Evolutionary conservation across 2,113 vertebrate genomes (phyloP), one percentile per base, ranked within the genome.

Genomic region (Turdus rufiventris): DNA sequence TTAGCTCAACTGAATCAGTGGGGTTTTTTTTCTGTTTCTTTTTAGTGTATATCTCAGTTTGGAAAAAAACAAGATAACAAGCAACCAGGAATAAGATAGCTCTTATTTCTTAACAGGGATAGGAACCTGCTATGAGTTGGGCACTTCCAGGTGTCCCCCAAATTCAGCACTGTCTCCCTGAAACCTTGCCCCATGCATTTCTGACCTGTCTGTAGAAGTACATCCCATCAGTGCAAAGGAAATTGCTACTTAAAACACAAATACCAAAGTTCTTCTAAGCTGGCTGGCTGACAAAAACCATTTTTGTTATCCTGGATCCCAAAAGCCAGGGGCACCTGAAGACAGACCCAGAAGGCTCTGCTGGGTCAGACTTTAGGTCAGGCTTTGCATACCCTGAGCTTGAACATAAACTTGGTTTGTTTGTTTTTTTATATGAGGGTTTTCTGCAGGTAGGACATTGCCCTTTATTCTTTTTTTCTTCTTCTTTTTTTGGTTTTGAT

Each of bases 401-500:
- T 62, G 65, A 66, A 65, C 2, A 2, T 17, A 3, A 56, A 50
- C 10, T 71, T 28, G 18, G 14, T 33, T 63, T 6, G 1, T 62
- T 79, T 58, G 8, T 12, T 57, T 48, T 48, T 79, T 61, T 67
- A 50, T 1, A 0, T 38, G 3, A 71, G 3, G 8, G 13, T 29
- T 87, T 91, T 68, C 8, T 71, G 11, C 9, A 7, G 18, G 10
- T 25, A 56, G 7, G 8, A 6, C 0, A 0, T 8, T 60, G 10
- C 7, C 2, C 8, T 18, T 33, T 38, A 15, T 7, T 10, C 0
- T 0, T 17, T 50, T 3, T 18, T 6, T 6, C 8, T n/a, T 3
- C 7, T 2, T 12, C 1, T 57, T 12, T 51, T 10, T 16, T 40
- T 28, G 5, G 5, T 14, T 50, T 61, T 10, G 28, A 21, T 25